Percentiles rank a stretch among this genome's conserved stretches.
Conservation (phyloP, 2,113 vertebrate genomes). For the Scophthalmus maximus region DNA sequence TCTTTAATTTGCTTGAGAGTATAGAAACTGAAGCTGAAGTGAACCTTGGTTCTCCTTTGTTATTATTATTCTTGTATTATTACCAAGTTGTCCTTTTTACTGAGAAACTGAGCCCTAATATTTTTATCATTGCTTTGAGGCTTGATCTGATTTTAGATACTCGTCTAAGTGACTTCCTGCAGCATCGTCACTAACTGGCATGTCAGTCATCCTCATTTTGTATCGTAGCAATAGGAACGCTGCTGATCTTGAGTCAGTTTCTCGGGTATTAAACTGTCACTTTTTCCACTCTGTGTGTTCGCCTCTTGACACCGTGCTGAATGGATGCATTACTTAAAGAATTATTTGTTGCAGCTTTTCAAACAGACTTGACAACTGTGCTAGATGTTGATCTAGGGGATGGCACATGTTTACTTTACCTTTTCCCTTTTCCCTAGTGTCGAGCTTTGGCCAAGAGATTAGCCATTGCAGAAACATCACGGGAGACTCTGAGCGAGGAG, state of each 20-base stretch:
- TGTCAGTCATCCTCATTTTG: constrained; percentile 25
- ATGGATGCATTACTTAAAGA: constrained; percentile 11
- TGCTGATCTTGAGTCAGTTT: constrained; percentile 17
- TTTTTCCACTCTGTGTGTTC: constrained; percentile 25
- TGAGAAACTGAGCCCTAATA: constrained; percentile 16
- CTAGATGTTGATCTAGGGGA: background rate
- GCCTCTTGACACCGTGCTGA: background rate
- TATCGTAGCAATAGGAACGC: constrained; percentile 14
- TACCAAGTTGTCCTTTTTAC: background rate
- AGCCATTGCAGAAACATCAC: constrained; percentile 91
- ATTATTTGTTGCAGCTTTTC: constrained; percentile 17
- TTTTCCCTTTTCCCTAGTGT: constrained; percentile 83
- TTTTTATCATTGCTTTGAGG: constrained; percentile 1
- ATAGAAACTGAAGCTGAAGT: constrained; percentile 1
- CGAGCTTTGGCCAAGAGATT: constrained; percentile 94
- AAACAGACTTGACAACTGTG: constrained; percentile 1
- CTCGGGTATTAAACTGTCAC: constrained; percentile 27
- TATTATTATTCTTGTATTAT: constrained; percentile 6
- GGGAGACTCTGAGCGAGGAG: constrained; percentile 87
- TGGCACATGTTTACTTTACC: constrained; percentile 7
- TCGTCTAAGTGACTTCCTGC: constrained; percentile 13
- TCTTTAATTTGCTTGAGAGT: constrained; percentile 11
- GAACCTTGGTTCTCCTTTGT: constrained; percentile 23
- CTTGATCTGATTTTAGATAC: constrained; percentile 28
- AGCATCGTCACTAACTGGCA: constrained; percentile 12